These are phyloP conservation scores for Rhinolophus sinicus DNA, from an alignment of 2,113 vertebrate species.

Conservation along the genomic window DNA sequence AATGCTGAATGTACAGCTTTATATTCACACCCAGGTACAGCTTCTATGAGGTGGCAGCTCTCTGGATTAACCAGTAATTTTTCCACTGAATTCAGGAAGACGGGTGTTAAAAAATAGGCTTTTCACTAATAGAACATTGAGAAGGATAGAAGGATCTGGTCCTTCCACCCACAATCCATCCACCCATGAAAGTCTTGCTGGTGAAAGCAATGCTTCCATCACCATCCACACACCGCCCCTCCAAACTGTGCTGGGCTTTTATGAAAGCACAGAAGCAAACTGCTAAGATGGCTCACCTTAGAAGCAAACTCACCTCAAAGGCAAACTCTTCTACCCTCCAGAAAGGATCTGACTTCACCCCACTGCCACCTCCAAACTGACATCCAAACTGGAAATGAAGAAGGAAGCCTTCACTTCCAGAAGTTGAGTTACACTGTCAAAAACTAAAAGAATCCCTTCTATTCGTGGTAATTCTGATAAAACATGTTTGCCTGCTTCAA, in stretches of 20 bases:
- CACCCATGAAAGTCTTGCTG: conserved; percentile 7
- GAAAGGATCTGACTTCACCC: conserved; percentile 31
- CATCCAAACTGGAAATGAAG: conserved; percentile 17
- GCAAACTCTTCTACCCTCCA: conserved; percentile 21
- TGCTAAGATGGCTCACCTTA: conserved; percentile 47
- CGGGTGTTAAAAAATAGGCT: conserved; percentile 20
- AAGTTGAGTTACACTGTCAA: conserved; percentile 45
- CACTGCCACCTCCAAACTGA: conserved; percentile 17
- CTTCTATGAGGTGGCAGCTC: neutral
- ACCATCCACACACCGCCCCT: neutral
- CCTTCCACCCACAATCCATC: neutral
- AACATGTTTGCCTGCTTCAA: conserved; percentile 30
- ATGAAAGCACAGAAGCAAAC: conserved; percentile 45
- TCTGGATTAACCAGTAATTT: neutral
- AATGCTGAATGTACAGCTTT: neutral
- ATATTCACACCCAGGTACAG: neutral
- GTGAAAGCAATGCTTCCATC: neutral
- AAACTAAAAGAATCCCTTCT: conserved; percentile 33
- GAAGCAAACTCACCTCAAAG: conserved; percentile 40
- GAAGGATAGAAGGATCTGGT: conserved; percentile 47
- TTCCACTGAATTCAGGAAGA: conserved; percentile 35
- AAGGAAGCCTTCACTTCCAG: conserved; percentile 20
- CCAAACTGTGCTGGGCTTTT: conserved; percentile 17
- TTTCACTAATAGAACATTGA: neutral
- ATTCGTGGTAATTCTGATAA: neutral